Percentiles rank a stretch among this genome's conserved stretches.
Conservation (phyloP, 92 coral and sea anemone genomes). For the Zoanthus sansibaricus region DNA sequence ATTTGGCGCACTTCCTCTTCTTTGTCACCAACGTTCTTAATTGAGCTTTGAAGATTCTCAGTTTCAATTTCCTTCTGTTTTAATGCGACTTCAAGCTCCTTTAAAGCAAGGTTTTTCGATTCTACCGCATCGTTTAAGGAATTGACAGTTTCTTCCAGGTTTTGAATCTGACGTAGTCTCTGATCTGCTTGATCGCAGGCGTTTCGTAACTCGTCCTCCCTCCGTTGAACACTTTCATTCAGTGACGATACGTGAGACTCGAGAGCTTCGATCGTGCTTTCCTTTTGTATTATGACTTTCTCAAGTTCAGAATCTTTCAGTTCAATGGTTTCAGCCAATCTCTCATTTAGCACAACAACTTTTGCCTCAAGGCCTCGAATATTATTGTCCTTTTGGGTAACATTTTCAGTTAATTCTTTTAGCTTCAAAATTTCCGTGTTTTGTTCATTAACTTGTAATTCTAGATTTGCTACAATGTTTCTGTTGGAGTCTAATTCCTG, state of each 20-base stretch:
- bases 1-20: constrained; percentile 50
- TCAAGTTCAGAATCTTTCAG: constrained; percentile 44
- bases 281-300: constrained; percentile 43
- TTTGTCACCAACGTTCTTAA: constrained; percentile 66
- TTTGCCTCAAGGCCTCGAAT: constrained; percentile 48
- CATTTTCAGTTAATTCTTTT: constrained; percentile 41
- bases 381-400: constrained; percentile 58
- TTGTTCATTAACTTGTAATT: constrained; percentile 54
- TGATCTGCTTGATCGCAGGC: constrained; percentile 50
- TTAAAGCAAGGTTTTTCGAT: constrained; percentile 62
- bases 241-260: constrained; percentile 64
- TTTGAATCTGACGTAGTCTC: constrained; percentile 32
- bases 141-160: constrained; percentile 63
- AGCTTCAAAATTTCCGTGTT: constrained; percentile 67
- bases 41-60: constrained; percentile 69
- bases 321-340: constrained; percentile 53
- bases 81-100: constrained; percentile 70
- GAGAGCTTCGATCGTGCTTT: constrained; percentile 51
- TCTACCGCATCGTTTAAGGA: constrained; percentile 63
- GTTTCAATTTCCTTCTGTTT: constrained; percentile 56
- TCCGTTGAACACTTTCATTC: constrained; percentile 66
- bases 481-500: constrained; percentile 48
- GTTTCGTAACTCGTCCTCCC: constrained; percentile 75
- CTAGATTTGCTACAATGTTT: constrained; percentile 41
- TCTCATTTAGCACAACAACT: constrained; percentile 21